These are phyloP conservation scores for Acanthosepion esculentum DNA, from an alignment of 2,888 invertebrate species.

Conservation along the genomic window DNA sequence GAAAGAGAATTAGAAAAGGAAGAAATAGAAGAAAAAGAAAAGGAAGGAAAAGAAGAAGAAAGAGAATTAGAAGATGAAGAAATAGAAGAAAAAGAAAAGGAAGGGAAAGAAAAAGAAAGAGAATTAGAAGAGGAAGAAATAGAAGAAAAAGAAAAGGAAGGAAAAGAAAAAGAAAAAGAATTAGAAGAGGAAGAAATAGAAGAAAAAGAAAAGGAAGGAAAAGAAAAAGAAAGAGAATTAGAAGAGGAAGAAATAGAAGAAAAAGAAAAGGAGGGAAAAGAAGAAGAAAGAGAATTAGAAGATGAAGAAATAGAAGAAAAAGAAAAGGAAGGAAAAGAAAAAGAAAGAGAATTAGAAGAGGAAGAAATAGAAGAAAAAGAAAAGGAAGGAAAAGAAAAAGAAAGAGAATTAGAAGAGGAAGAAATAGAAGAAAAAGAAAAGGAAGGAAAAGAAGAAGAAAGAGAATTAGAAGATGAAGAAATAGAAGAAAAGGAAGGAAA, in stretches of 20 bases:
- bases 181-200: not conserved
- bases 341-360: not conserved
- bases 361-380: not conserved
- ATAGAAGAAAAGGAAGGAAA: not conserved
- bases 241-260: no score
- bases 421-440: not conserved
- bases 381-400: no score
- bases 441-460: not conserved
- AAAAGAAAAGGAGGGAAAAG: no score
- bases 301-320: no score
- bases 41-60: no score
- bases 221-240: no score
- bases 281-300: no score
- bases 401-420: no score
- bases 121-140: no score
- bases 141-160: no score
- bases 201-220: not conserved
- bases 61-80: not conserved
- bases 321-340: not conserved
- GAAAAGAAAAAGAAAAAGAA: not conserved
- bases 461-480: not conserved
- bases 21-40: no score
- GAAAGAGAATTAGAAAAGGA: not conserved
- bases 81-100: not conserved
- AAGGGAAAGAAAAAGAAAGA: no score